A percentile compares a stretch with the other conserved stretches of the same genome.
Conservation (phyloP, 2,888 invertebrate genomes). For the Ernsta delagoae region DNA sequence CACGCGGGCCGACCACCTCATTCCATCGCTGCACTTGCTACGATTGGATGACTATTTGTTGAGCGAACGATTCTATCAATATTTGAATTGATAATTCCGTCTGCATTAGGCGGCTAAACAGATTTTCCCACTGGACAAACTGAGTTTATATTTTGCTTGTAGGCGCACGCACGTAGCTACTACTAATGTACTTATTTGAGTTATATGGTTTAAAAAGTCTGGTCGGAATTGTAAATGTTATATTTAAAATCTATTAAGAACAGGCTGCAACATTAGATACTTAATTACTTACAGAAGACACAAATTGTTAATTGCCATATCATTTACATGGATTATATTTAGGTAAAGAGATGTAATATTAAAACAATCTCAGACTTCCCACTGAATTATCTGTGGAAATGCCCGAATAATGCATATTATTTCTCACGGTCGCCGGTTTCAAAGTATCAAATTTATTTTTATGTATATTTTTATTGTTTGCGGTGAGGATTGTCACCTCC, state of each 20-base stretch:
- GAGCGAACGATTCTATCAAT: slow-evolving; percentile 54
- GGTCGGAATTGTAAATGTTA: too few relatives aligned
- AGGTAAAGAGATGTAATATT: not conserved
- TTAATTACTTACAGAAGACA: too few relatives aligned
- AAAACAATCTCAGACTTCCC: slow-evolving; percentile 8
- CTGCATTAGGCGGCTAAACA: slow-evolving; percentile 26
- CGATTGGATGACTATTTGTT: slow-evolving; percentile 56
- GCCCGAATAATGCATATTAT: slow-evolving; percentile 58
- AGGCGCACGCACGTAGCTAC: too few relatives aligned
- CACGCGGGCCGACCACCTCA: slow-evolving; percentile 53
- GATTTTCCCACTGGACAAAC: slow-evolving; percentile 3
- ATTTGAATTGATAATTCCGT: slow-evolving; percentile 49
- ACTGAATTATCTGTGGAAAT: slow-evolving; percentile 11
- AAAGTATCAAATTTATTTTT: slow-evolving; percentile 80
- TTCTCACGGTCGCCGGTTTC: slow-evolving; percentile 63
- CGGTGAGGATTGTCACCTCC: slow-evolving; percentile 79
- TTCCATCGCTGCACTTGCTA: slow-evolving; percentile 60
- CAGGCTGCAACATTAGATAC: too few relatives aligned
- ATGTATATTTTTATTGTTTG: slow-evolving; percentile 82
- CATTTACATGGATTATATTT: too few relatives aligned
- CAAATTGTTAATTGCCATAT: too few relatives aligned
- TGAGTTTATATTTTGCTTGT: not conserved
- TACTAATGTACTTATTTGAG: not conserved
- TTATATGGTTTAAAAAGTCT: too few relatives aligned
- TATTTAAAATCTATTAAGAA: too few relatives aligned